Conservation (phyloP, 2,113 vertebrate species). For the Corythornis madagascariensis region DNA sequence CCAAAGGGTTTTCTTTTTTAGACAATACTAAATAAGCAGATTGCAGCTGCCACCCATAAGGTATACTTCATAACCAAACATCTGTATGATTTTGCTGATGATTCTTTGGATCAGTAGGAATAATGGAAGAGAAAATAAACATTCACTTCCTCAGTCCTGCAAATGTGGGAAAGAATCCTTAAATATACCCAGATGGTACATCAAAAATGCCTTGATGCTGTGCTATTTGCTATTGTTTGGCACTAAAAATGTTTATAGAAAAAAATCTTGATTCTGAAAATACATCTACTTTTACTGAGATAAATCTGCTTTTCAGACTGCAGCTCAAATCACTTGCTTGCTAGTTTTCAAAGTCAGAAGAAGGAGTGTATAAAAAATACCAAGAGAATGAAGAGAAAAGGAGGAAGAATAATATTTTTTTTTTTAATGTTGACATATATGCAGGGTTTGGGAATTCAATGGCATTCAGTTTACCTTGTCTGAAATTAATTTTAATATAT, state of each 20-base stretch:
- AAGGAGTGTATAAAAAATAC: background rate
- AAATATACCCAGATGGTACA: background rate
- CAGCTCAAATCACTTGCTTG: background rate
- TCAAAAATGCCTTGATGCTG: conserved; percentile 3
- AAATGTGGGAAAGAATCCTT: conserved; percentile 6
- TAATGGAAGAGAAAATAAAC: conserved; percentile 8
- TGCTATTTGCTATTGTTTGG: conserved; percentile 10
- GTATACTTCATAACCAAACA: background rate
- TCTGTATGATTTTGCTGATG: background rate
- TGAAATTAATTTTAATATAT: conserved; percentile 61
- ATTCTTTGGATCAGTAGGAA: background rate
- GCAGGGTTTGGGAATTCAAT: background rate
- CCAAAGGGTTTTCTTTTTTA: conserved; percentile 36
- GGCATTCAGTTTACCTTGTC: conserved; percentile 38
- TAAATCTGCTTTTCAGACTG: background rate
- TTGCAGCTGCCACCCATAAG: background rate
- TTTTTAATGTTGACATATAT: conserved; percentile 1
- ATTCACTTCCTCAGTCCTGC: background rate
- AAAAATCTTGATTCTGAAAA: background rate
- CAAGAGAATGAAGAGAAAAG: background rate
- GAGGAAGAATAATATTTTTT: background rate
- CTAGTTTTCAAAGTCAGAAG: background rate
- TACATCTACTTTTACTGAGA: background rate
- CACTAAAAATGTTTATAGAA: background rate
- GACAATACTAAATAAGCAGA: background rate